Evolutionary conservation across 2,888 invertebrate species (phyloP), one percentile per base, ranked within the genome.

Genomic region (Nomada fabriciana): DNA sequence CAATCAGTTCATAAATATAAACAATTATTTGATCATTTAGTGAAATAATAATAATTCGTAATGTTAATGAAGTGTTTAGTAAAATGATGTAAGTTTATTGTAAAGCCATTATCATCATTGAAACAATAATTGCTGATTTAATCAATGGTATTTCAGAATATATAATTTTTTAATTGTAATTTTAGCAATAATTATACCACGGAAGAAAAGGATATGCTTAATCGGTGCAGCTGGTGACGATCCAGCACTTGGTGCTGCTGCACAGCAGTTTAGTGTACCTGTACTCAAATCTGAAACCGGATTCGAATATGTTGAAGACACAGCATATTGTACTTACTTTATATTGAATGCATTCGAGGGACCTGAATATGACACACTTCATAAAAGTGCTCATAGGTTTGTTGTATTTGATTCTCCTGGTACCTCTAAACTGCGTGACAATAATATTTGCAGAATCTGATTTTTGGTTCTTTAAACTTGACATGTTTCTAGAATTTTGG

Each of bases 311-410:
- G 90, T 95, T 81, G 94, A 95, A 81, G 96, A 96, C 91, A 94
- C 94, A 63, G 94, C 94, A 61, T 95, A 95, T 93, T 95, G 95
- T 89, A 96, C 96, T 67, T 95, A 96, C 90, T 97, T 97, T 94
- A 95, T 98, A 91, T 94, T 97, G 85, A 95, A 96, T 69, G 95
- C 96, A 86, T 98, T 98, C 93, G 96, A 96, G 84, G 97, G 97
- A 70, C 95, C 96, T 80, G 95, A 96, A 82, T 97, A 96, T 94
- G 96, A 96, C 90, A 95, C 95, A 84, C 95, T 97, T 82, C 95
- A 96, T 92, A 95, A 95, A 93, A 94, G 94, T 88, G 95, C 95
- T 90, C 95, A 95, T 91, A 96, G 96, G 96, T 96, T 83, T 57
- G 71, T 71, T 29, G 67, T 52, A 47, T 74, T 67, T 65, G 13